Evolutionary conservation across 2,797 vertebrate genomes (phyloP), one percentile per base, ranked within the genome.

Genomic region (Syndactyla subalaris): DNA sequence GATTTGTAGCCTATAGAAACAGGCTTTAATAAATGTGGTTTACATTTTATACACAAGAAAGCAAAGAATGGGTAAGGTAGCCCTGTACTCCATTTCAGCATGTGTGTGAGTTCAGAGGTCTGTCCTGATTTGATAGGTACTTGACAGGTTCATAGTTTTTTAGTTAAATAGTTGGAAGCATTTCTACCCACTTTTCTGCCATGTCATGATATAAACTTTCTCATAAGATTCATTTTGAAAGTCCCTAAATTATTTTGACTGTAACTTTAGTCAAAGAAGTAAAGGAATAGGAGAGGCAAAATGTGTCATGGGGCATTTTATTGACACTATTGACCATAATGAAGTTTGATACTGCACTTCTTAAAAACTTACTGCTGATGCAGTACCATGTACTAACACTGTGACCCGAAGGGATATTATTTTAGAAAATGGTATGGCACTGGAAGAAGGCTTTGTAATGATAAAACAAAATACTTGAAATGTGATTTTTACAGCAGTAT

Each of bases 131-230:
- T 66, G 52, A 41, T 23, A 46, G 14, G 24, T 39, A 14, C 26
- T 80, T 65, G 63, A 48, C 58, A 71, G 32, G 70, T 59, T 32
- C 46, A 22, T 43, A 29, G 24, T 27, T 73, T 75, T 63, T 49
- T 34, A 52, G 34, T 74, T 80, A 67, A 46, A 67, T 62, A 34
- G 10, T 14, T 41, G 12, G 4, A 11, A 63, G 18, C 49, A 21
- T 57, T 81, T 80, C 27, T 76, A 66, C 21, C 30, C 0, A 0
- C n/a, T 46, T 27, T 5, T 26, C 30, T 4, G 2, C 21, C 3
- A 6, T n/a, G 36, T 16, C 46, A 16, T 36, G 52, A 34, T 46
- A 27, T 30, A 39, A 49, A 36, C 27, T 78, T 78, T 39, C 39
- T 68, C 4, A 5, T 59, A 39, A 19, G 17, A 63, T 36, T 36